Evolutionary conservation across 2,797 vertebrate species (phyloP), one percentile per base, ranked within the genome.

Genomic region (Myiotriccus ornatus): DNA sequence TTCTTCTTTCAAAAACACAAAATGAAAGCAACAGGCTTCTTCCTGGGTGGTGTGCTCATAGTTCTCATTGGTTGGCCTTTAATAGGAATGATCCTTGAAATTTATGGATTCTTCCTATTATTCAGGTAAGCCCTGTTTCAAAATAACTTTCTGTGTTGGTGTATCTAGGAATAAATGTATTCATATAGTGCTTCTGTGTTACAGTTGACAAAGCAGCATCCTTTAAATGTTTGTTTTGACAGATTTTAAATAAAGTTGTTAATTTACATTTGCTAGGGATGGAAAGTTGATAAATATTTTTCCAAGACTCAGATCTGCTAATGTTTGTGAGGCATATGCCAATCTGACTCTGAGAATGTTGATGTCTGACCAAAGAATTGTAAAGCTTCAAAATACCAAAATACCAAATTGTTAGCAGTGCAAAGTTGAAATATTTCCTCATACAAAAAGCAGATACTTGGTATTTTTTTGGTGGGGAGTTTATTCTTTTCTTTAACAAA

Each of bases 1-100:
- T 99, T 99, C 98, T 99, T 99, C 98, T 99, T 99, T 97, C 99
- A 99, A 97, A 99, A 99, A 85, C 99, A 99, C 97, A 99, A 99
- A 98, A 98, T 99, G 96, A 99, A 99, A 97, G 99, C 99, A 89
- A 99, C 99, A 0, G 97, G 98, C 24, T 99, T 99, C 97, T 99
- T 99, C 97, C 97, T 99, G 75, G 99, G 99, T 28, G 99, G 99
- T 4, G 98, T 99, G 79, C 97, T 99, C n/a, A 98, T 99, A 89
- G 99, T 99, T 91, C 98, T 99, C 68, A 98, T 99, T 37, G 99
- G 99, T 24, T 99, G 99, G 99, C 99, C 99, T 78, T 98, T 99
- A 82, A 95, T 99, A 56, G 99, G 99, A 62, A 99, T 99, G 80
- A 98, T 99, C 71, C 98, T 99, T 92, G 99, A 99, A 97, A 96